Base-by-base conservation (phyloP, 2,797 vertebrate species). In the Microcaecilia unicolor region DNA sequence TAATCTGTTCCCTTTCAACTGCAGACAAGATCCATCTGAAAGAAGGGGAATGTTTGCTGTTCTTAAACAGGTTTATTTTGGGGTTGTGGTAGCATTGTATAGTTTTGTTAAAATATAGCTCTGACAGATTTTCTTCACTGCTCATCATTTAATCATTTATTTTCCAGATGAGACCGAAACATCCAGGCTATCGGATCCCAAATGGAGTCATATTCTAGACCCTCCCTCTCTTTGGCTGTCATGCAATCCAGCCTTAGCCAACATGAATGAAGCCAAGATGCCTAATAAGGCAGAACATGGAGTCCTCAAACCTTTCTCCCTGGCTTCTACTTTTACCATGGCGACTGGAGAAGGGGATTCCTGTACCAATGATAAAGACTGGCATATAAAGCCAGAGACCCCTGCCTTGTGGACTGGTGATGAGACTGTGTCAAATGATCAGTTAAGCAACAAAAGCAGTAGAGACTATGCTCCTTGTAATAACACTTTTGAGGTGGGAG, bases 131-230 rank as follows among this genome's bases (percentile, higher is more conserved):
- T 30, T 12, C 15, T 9, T 18, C 18, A 14, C 10, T 23, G 64
- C 26, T 49, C 26, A 55, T 7, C 43, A 13, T 34, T 22, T 19
- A 14, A 28, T 51, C 29, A 53, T 54, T 41, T 41, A 37, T 44
- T 44, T 69, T 66, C 51, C 69, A 98, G 95, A 90, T 93, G 92
- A 92, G 24, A 65, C 86, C 5, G 81, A 92, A 76, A 85, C 87
- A 51, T 84, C 92, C 40, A 70, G 84, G 25, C 78, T 95, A 44
- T 72, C 91, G 7, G 91, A 92, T 53, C 76, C 88, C 43, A 97
- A 94, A 69, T 98, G 93, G 93, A 93, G 84, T 64, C 92, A 93
- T 82, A 93, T 98, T 70, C 70, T 98, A 79, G 89, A 93, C 59
- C 83, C 88, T 0, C 71, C 90, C 4, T 65, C 92, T 62, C 69